Conservation (phyloP, 92 coral and sea anemone genomes). For the Phymanthus crucifer region DNA sequence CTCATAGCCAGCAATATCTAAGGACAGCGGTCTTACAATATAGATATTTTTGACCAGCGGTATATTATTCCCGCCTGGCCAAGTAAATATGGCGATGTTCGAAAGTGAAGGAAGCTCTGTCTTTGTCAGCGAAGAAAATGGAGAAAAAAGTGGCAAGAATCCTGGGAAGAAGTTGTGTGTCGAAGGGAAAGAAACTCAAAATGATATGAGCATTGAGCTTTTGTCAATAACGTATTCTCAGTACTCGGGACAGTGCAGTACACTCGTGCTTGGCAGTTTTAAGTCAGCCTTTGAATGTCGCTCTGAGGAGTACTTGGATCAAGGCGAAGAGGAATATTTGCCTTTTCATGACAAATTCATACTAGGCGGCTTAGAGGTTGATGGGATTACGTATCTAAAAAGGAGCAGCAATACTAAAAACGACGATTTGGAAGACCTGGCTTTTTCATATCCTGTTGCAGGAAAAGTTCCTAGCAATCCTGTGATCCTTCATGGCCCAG, state of each 20-base stretch:
- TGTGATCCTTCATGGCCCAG: conserved; percentile 12
- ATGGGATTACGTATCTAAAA: conserved; percentile 16
- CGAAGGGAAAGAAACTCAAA: conserved; percentile 6
- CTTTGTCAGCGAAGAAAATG: no score
- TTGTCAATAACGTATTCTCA: conserved; percentile 14
- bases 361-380: conserved; percentile 22
- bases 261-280: conserved; percentile 4
- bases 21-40: no score
- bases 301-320: conserved; percentile 16
- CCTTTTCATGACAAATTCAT: conserved; percentile 26
- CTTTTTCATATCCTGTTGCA: conserved; percentile 6
- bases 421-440: no score
- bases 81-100: no score
- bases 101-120: no score
- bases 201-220: background rate
- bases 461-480: background rate
- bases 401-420: conserved; percentile 4
- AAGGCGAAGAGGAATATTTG: conserved; percentile 24
- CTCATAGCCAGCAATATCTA: no score
- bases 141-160: no score
- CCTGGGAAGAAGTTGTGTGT: no score
- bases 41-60: no score
- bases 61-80: no score
- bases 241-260: conserved; percentile 26
- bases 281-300: conserved; percentile 24